Conservation (phyloP, 2,797 vertebrate genomes). For the Pseudomugil tenellus region DNA sequence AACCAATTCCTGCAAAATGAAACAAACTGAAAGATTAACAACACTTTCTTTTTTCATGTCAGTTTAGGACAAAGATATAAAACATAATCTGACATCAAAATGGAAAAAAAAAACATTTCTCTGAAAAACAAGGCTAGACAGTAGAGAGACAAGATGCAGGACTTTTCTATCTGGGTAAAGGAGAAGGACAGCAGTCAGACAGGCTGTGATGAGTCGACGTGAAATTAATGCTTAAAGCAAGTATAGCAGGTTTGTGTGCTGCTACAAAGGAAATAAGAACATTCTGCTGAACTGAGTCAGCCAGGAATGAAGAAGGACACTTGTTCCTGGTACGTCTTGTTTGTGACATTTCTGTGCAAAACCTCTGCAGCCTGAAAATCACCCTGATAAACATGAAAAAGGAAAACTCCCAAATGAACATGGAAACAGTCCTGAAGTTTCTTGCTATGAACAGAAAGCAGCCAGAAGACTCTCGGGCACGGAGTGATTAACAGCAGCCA, state of each 20-base stretch:
- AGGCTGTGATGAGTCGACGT: slow-evolving; percentile 23
- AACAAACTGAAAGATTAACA: slow-evolving; percentile 20
- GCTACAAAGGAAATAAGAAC: slow-evolving; percentile 48
- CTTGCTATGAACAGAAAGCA: slow-evolving; percentile 11
- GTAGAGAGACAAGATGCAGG: too few relatives aligned
- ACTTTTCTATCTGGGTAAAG: slow-evolving; percentile 2
- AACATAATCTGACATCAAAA: background rate
- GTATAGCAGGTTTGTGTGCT: slow-evolving; percentile 36
- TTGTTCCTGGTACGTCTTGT: background rate
- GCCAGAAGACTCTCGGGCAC: slow-evolving; percentile 28
- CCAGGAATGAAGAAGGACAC: slow-evolving; percentile 28
- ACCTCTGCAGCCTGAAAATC: background rate
- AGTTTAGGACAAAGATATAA: too few relatives aligned
- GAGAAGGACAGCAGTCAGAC: slow-evolving; percentile 29
- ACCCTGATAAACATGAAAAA: background rate
- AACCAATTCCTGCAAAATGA: too few relatives aligned
- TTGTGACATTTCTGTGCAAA: background rate
- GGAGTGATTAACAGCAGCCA: slow-evolving; percentile 28
- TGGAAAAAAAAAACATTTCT: background rate
- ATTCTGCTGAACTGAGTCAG: slow-evolving; percentile 60
- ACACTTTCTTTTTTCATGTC: too few relatives aligned
- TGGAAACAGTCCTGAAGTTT: background rate
- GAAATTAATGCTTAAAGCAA: slow-evolving; percentile 31
- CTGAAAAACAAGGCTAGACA: background rate
- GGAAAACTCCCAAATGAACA: slow-evolving; percentile 27